These are phyloP conservation scores for Hesperophylax magnus DNA, from an alignment of 1,140 invertebrate genomes.

Conservation along the genomic window DNA sequence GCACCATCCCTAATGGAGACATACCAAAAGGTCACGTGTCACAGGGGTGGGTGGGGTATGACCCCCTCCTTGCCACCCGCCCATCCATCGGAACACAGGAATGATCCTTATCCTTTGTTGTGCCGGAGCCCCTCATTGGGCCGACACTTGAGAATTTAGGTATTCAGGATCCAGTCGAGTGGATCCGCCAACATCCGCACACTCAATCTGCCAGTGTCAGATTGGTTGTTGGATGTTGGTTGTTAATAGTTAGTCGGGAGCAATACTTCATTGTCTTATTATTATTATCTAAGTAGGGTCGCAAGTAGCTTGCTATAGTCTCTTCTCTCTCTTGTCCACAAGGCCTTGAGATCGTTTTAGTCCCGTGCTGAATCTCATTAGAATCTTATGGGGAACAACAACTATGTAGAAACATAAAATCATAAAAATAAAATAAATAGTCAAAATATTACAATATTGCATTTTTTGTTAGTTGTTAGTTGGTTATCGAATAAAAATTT, in stretches of 20 bases:
- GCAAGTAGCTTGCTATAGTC: no score
- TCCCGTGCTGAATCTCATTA: no score
- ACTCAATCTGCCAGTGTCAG: slow-evolving; percentile 17
- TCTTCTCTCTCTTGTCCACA: no score
- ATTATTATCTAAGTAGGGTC: neutral
- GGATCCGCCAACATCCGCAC: slow-evolving; percentile 32
- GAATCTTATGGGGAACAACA: no score
- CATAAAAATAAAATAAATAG: no score
- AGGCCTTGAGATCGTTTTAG: no score
- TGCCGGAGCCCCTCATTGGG: slow-evolving; percentile 10
- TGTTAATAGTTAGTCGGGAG: neutral
- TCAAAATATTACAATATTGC: no score
- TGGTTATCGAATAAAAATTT: no score
- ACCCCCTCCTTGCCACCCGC: neutral
- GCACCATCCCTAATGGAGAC: neutral
- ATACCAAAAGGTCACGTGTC: neutral
- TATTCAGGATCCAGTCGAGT: slow-evolving; percentile 29
- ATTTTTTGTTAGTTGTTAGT: no score
- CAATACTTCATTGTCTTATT: slow-evolving; percentile 5
- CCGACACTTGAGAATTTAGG: slow-evolving; percentile 32
- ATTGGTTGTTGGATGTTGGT: slow-evolving; percentile 6
- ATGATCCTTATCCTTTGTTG: slow-evolving; percentile 29
- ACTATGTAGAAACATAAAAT: no score
- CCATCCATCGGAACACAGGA: neutral
- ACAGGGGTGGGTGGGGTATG: neutral